Evolutionary conservation across 2,888 invertebrate genomes (phyloP), one percentile per base, ranked within the genome.

Genomic region (Mellilla xanthometata): DNA sequence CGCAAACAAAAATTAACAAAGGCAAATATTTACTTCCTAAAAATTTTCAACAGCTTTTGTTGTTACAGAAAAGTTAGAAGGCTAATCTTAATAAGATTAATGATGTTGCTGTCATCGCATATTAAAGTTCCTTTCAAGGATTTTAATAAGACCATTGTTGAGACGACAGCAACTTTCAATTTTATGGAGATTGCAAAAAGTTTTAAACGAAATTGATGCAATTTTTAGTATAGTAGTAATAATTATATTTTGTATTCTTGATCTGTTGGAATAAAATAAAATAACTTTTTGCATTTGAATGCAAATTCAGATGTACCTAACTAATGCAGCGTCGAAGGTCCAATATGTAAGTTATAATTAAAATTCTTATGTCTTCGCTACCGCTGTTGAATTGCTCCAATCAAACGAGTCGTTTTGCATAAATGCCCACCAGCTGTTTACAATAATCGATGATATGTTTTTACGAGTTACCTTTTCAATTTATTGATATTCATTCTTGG

Each of bases 341-440:
- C 56, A 60, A 62, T 61, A 50, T 63, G 62, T 68, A 65, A 72
- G 65, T 72, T 78, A 76, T 73, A 78, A 79, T 81, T 81, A 75
- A 72, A 67, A 60, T 65, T 68, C 62, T 69, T 62, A 63, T 66
- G 65, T 58, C 64, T 73, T 79, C 81, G 86, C 86, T 85, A 81
- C 85, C 79, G 85, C 79, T 57, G 76, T 76, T 83, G 79, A 77
- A 77, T 82, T 81, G 80, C 73, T 65, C 82, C 82, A 71, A 72
- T 74, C 75, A 79, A 42, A 71, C 73, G 72, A 72, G 71, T 72
- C 74, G 76, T 81, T 87, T 83, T 80, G 85, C 86, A 83, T 82
- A 84, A 81, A 83, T 80, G 84, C 84, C 88, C 86, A 79, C 82
- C 78, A 83, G 87, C 86, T 84, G 85, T 84, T 86, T 85, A 87